Percentiles rank a stretch among this genome's conserved stretches.
Evolutionary conservation across 2,888 invertebrate species (phyloP).

Genomic region (Andrena trimmerana): DNA sequence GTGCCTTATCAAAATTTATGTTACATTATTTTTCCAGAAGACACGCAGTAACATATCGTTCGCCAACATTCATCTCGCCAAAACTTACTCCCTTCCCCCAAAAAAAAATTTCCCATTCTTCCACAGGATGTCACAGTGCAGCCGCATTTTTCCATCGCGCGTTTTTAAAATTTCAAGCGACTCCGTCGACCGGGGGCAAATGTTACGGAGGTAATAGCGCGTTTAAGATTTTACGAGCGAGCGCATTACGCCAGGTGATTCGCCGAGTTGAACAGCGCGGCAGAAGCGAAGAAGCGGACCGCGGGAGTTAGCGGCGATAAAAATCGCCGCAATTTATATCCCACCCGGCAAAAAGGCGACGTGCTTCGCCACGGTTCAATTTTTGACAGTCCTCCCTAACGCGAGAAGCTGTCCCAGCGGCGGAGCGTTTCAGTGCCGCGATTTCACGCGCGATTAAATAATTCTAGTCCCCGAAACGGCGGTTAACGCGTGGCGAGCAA

Average conservation of each 20-base stretch:
- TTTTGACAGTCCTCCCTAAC: conserved; percentile 10
- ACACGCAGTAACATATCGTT: too few relatives aligned
- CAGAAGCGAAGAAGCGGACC: conserved; percentile 2
- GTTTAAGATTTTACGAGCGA: conserved; percentile 53
- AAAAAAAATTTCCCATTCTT: neutral
- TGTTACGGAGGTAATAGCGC: conserved; percentile 35
- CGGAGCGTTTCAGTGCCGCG: neutral
- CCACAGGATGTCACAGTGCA: neutral
- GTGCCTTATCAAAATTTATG: too few relatives aligned
- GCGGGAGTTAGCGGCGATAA: conserved; percentile 30
- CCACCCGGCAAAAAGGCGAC: conserved; percentile 1
- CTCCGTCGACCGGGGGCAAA: conserved; percentile 20
- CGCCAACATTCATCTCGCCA: neutral
- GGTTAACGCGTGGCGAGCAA: conserved; percentile 15
- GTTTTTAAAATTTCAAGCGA: conserved; percentile 14
- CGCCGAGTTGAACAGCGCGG: conserved; percentile 2
- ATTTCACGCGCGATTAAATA: conserved; percentile 58
- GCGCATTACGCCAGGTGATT: conserved; percentile 45
- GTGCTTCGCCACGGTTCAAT: neutral
- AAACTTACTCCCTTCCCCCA: neutral
- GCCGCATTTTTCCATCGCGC: neutral
- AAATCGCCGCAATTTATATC: conserved; percentile 44
- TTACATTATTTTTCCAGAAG: too few relatives aligned
- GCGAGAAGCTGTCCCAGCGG: neutral
- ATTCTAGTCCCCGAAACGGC: conserved; percentile 16